phyloP scores from a whole-genome alignment of 2,113 vertebrate species.

The Gallinago jamesoni region DNA sequence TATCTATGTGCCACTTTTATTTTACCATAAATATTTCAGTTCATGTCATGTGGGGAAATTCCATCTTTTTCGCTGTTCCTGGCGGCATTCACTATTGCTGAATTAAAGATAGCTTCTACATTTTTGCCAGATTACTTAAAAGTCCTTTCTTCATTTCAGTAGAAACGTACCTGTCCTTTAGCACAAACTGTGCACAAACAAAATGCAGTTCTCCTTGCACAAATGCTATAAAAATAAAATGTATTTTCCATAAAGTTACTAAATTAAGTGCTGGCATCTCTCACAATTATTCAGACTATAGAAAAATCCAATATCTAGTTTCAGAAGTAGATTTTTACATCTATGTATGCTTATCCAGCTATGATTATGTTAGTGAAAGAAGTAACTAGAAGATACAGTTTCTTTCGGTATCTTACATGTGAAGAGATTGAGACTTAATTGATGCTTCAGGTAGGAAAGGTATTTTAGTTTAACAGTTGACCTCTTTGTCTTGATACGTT shows the following conservation, averaged over 20 bases:
- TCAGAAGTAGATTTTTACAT: not conserved
- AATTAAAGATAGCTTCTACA: not conserved
- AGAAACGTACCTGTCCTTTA: constrained; percentile 17
- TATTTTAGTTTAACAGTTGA: not conserved
- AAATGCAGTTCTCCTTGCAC: constrained; percentile 22
- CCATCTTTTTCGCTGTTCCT: not conserved
- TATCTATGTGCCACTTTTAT: not conserved
- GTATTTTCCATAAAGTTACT: constrained; percentile 40
- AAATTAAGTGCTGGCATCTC: not conserved
- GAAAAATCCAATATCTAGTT: not conserved
- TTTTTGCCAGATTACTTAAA: not conserved
- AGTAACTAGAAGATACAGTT: not conserved
- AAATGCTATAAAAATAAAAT: constrained; percentile 61
- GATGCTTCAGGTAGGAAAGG: not conserved
- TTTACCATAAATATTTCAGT: not conserved
- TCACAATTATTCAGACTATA: not conserved
- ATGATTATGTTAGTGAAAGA: not conserved
- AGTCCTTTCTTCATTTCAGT: not conserved
- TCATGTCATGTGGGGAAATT: constrained; percentile 11
- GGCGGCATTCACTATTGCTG: not conserved
- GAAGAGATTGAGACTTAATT: not conserved
- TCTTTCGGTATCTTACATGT: not conserved
- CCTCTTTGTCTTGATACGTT: not conserved
- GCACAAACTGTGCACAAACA: not conserved
- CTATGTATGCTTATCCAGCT: not conserved